Evolutionary conservation across 2,888 invertebrate species (phyloP).

Genomic region (Mimas tiliae): DNA sequence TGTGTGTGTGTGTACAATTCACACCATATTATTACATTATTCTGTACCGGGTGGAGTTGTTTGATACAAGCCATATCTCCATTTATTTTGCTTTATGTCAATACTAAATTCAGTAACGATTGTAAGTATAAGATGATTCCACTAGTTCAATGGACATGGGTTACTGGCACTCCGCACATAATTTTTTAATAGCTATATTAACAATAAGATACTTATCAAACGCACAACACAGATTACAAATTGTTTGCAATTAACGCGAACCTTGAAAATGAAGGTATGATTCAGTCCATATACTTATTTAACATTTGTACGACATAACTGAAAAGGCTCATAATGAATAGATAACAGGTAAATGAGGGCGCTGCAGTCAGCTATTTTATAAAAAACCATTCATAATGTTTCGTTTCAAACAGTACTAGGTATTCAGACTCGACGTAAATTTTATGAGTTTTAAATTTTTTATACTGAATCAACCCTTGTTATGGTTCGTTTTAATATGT

Average conservation of each 20-base stretch:
- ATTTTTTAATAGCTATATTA: not conserved
- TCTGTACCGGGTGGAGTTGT: not conserved
- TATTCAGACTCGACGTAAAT: not conserved
- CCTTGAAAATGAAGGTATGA: not conserved
- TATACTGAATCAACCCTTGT: not conserved
- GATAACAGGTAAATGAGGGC: not conserved
- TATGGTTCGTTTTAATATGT: not conserved
- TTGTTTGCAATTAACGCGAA: not conserved
- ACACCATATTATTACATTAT: not conserved
- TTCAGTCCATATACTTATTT: not conserved
- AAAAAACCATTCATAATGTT: not conserved
- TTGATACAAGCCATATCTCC: not conserved
- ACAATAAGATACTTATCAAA: not conserved
- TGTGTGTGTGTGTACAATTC: not conserved
- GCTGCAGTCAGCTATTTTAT: not conserved
- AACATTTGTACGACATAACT: not conserved
- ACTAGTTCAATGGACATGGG: not conserved
- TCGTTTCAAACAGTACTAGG: not conserved
- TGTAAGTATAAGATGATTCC: too few relatives aligned
- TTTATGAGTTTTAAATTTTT: not conserved
- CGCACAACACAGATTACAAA: not conserved
- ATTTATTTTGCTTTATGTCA: not conserved
- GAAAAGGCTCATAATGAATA: not conserved
- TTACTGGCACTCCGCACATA: slow-evolving; percentile 12
- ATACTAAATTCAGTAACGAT: not conserved